Conservation (phyloP, 92 coral and sea anemone species). For the Blastomussa wellsi region DNA sequence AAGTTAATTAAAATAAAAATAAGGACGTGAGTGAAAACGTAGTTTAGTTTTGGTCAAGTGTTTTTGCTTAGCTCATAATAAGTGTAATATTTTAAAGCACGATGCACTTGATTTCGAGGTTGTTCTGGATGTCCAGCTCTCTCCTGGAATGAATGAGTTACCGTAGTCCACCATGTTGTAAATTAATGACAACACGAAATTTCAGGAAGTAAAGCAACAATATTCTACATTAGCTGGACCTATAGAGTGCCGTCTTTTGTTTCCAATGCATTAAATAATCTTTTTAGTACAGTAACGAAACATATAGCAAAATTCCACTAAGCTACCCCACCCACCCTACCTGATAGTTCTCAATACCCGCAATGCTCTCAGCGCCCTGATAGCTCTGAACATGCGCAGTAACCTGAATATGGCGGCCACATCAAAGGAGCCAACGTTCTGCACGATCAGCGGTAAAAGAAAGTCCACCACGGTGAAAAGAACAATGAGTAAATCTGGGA, state of each 20-base stretch:
- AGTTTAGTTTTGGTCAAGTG: too few species aligned
- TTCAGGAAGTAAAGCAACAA: too few species aligned
- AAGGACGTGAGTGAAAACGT: too few species aligned
- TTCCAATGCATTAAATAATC: too few species aligned
- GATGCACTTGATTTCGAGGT: too few species aligned
- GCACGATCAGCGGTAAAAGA: conserved; percentile 89
- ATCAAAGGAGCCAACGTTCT: conserved; percentile 90
- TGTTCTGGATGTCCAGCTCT: too few species aligned
- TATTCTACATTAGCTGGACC: too few species aligned
- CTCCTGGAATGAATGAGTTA: too few species aligned
- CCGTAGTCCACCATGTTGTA: neutral
- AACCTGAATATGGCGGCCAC: conserved; percentile 97
- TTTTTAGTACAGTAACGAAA: neutral
- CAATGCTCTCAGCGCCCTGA: conserved; percentile 92
- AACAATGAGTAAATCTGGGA: conserved; percentile 81
- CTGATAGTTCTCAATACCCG: conserved; percentile 94
- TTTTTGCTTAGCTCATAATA: too few species aligned
- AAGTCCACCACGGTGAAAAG: conserved; percentile 94
- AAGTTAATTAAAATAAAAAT: too few species aligned
- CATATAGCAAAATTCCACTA: neutral
- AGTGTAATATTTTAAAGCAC: too few species aligned
- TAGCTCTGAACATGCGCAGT: conserved; percentile 98
- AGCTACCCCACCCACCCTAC: conserved; percentile 32
- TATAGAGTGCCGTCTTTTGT: neutral
- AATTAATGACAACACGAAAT: too few species aligned